Evolutionary conservation across 2,113 vertebrate species (phyloP).

Genomic region (cat (Felis catus)): F.catus_Fca126_mat1.0 CM031428.1:22720501-22721000

Average conservation of each 20-base stretch:
- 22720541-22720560: background rate
- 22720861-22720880: background rate
- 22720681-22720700: background rate
- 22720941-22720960: background rate
- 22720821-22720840: background rate
- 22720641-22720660: background rate
- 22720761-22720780: background rate
- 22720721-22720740: background rate
- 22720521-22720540: background rate
- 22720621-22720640: background rate
- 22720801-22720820: background rate
- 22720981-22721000: background rate
- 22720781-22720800: background rate
- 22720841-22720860: background rate
- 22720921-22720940: background rate
- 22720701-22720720: background rate
- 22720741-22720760: background rate
- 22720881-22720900: background rate
- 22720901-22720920: background rate
- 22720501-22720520: background rate
- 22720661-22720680: background rate
- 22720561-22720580: background rate
- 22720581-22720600: background rate
- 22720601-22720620: background rate
- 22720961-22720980: background rate